Evolutionary conservation across 2,113 vertebrate species (phyloP).

Genomic region (Malurus cyaneus): DNA sequence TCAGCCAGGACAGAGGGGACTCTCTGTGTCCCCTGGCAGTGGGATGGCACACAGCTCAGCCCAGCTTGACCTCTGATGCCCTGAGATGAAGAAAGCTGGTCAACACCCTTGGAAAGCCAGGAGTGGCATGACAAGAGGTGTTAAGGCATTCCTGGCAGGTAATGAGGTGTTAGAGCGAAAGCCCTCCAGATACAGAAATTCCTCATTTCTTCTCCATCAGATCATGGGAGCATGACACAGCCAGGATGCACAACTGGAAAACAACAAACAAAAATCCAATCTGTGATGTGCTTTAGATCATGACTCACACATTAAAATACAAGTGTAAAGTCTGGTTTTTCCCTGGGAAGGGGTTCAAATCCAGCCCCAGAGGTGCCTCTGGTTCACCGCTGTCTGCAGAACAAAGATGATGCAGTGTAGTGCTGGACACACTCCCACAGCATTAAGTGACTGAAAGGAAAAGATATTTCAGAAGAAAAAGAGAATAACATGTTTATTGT

Average conservation of each 20-base stretch:
- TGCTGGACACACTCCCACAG: neutral
- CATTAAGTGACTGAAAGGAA: neutral
- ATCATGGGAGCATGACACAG: neutral
- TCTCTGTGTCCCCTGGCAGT: neutral
- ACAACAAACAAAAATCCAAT: neutral
- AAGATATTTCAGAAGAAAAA: neutral
- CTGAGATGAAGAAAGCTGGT: neutral
- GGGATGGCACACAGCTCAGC: accelerated
- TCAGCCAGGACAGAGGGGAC: neutral
- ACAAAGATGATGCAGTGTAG: neutral
- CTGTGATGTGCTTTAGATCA: neutral
- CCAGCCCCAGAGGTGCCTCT: neutral
- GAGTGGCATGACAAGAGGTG: neutral
- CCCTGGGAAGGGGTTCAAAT: neutral
- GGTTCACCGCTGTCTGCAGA: neutral
- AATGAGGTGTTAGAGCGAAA: neutral
- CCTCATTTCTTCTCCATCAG: neutral
- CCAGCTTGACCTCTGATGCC: neutral
- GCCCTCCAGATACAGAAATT: neutral
- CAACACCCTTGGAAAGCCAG: neutral
- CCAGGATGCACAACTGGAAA: accelerated
- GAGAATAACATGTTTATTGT: neutral
- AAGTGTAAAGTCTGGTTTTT: neutral
- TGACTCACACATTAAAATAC: neutral
- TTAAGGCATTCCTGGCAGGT: neutral